These are phyloP conservation scores for Plemyria rubiginata DNA, from an alignment of 2,888 invertebrate species.

Conservation along the genomic window DNA sequence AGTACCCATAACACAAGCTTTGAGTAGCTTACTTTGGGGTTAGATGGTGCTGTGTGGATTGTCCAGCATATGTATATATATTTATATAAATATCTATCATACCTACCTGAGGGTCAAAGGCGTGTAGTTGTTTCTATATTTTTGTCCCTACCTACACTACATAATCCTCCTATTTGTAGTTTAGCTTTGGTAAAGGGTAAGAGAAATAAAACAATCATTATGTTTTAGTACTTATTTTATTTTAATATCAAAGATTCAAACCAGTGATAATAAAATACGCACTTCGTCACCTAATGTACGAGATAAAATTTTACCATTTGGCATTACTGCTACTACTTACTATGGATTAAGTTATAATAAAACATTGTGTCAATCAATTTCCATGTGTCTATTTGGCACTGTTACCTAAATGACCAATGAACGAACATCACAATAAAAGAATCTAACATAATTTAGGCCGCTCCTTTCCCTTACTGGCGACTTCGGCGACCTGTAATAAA, in stretches of 20 bases:
- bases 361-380: conserved; percentile 50
- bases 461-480: conserved; percentile 68
- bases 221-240: conserved; percentile 70
- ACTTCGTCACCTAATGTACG: conserved; percentile 55
- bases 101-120: too few species aligned
- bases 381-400: conserved; percentile 75
- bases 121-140: too few species aligned
- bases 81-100: too few species aligned
- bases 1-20: too few species aligned
- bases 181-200: conserved; percentile 3
- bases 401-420: conserved; percentile 69
- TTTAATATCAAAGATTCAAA: conserved; percentile 70
- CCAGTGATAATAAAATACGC: conserved; percentile 63
- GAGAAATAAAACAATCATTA: conserved; percentile 36
- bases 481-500: conserved; percentile 75
- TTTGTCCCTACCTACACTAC: too few species aligned
- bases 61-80: too few species aligned
- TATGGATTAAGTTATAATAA: conserved; percentile 49
- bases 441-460: conserved; percentile 53
- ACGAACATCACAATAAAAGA: conserved; percentile 56
- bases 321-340: conserved; percentile 58
- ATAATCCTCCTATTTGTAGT: too few species aligned
- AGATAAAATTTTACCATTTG: conserved; percentile 57
- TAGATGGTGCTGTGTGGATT: too few species aligned
- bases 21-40: too few species aligned